These are phyloP conservation scores for Thamnophis elegans DNA, from an alignment of 2,797 vertebrate genomes.

Conservation along the genomic window DNA sequence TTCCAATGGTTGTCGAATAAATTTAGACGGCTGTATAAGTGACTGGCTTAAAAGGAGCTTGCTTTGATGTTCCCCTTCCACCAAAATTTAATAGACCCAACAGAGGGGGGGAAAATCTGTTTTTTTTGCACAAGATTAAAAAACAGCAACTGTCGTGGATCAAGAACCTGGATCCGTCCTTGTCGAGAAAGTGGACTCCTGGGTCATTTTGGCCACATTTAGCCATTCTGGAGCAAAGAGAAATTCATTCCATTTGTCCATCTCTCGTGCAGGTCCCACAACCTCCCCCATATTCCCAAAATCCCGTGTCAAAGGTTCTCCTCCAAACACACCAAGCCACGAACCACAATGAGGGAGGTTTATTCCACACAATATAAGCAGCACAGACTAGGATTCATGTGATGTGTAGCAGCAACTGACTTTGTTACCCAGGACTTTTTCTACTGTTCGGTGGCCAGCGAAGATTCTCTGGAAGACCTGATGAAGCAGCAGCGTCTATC, in stretches of 20 bases:
- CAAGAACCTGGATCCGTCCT: background rate
- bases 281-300: background rate
- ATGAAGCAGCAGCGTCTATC: background rate
- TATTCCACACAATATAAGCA: constrained; percentile 50
- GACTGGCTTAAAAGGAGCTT: background rate
- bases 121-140: background rate
- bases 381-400: constrained; percentile 29
- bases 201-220: background rate
- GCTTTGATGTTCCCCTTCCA: background rate
- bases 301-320: background rate
- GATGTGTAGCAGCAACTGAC: constrained; percentile 35
- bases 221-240: background rate
- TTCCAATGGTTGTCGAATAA: background rate
- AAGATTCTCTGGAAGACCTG: constrained; percentile 21
- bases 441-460: constrained; percentile 22
- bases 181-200: background rate
- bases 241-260: background rate
- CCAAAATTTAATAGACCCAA: background rate
- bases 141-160: background rate
- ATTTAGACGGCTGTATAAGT: background rate
- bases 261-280: background rate
- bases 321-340: background rate
- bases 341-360: constrained; percentile 23
- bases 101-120: background rate
- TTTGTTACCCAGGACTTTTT: background rate